Percentiles rank a stretch among this genome's conserved stretches.
Evolutionary conservation across 2,797 vertebrate genomes (phyloP).

Genomic region (Coreius guichenoti): DNA sequence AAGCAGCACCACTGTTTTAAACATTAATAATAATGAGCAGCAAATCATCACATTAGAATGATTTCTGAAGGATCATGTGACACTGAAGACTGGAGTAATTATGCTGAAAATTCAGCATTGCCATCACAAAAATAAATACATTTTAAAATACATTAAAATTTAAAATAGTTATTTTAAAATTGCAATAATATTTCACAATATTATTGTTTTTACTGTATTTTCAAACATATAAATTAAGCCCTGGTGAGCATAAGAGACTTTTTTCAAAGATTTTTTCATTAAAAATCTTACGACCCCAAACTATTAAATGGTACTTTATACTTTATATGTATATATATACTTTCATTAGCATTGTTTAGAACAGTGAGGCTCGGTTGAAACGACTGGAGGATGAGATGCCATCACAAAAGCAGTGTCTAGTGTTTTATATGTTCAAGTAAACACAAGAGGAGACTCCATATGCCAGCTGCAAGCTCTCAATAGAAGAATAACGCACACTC

Average conservation of each 20-base stretch:
- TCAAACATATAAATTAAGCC: not conserved
- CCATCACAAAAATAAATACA: not conserved
- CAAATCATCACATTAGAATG: too few relatives aligned
- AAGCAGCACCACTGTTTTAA: too few relatives aligned
- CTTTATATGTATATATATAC: too few relatives aligned
- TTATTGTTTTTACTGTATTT: not conserved
- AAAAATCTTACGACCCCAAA: too few relatives aligned
- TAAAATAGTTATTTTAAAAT: not conserved
- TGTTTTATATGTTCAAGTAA: constrained; percentile 13
- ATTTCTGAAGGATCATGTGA: not conserved
- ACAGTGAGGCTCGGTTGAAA: not conserved
- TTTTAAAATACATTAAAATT: too few relatives aligned
- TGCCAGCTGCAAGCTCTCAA: constrained; percentile 21
- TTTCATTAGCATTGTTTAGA: not conserved
- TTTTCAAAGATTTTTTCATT: too few relatives aligned
- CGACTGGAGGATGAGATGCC: too few relatives aligned
- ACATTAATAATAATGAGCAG: too few relatives aligned
- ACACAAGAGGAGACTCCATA: constrained; percentile 26
- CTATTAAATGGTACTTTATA: too few relatives aligned
- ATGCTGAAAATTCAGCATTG: not conserved
- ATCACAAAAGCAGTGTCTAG: not conserved
- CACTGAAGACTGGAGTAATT: not conserved
- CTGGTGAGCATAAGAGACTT: not conserved
- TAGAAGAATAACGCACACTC: constrained; percentile 35
- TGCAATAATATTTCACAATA: not conserved